phyloP scores from a whole-genome alignment of 2,113 vertebrate species.

The Larimichthys polyactis region DNA sequence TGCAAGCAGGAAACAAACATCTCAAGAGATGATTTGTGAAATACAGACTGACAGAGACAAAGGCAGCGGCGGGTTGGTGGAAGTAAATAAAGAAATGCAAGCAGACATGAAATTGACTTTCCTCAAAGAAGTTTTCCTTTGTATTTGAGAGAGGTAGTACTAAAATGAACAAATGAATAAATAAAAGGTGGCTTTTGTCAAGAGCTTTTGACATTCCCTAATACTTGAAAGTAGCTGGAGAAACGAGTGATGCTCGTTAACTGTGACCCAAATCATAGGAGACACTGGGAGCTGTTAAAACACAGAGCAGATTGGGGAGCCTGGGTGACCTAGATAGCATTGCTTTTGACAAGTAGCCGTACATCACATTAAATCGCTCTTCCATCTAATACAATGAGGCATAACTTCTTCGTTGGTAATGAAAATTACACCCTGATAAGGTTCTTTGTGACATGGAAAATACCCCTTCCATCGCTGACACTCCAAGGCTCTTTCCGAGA shows the following conservation, averaged over 20 bases:
- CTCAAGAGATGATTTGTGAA: conserved; percentile 45
- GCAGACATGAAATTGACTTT: conserved; percentile 53
- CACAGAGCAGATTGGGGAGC: conserved; percentile 82
- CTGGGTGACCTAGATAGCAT: conserved; percentile 83
- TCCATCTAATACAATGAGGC: conserved; percentile 71
- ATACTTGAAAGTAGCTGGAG: conserved; percentile 60
- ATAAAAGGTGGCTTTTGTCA: conserved; percentile 71
- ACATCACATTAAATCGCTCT: conserved; percentile 77
- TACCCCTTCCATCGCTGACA: conserved; percentile 49
- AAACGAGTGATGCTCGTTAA: conserved; percentile 77
- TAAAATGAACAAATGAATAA: conserved; percentile 74
- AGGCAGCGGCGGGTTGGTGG: conserved; percentile 13
- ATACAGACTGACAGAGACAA: conserved; percentile 30
- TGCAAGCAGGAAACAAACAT: conserved; percentile 41
- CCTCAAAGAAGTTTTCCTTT: conserved; percentile 58
- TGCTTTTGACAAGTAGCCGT: conserved; percentile 80
- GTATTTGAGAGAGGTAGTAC: conserved; percentile 41
- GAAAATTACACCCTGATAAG: conserved; percentile 77
- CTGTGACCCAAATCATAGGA: conserved; percentile 86
- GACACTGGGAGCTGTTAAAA: conserved; percentile 82
- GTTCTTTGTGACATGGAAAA: conserved; percentile 72
- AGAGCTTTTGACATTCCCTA: conserved; percentile 61
- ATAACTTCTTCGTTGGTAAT: conserved; percentile 71
- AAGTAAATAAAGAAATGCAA: conserved; percentile 47
- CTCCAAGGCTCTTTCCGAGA: conserved; percentile 16